Base-by-base conservation (phyloP, 2,797 vertebrate species). In the Oryzias sinensis region DNA sequence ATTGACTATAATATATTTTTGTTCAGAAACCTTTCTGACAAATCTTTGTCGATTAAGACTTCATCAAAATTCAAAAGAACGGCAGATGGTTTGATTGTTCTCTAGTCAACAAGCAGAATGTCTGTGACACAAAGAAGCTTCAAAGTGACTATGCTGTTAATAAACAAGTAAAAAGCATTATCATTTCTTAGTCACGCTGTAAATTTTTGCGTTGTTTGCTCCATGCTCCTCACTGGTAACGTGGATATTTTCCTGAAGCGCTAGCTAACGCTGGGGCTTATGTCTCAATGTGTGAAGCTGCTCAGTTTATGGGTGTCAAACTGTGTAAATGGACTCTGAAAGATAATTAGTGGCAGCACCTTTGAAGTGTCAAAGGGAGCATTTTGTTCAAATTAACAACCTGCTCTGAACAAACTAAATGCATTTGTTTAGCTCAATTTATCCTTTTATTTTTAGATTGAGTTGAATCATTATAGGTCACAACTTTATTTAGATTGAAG, bases 161-260 rank as follows among this genome's bases (percentile, higher is more conserved):
- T 45, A 60, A 33, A 67, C 56, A 65, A 48, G 42, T 66, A 67
- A 59, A 72, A 20, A 20, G 14, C 43, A 54, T 66, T 15, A 59
- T 70, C 17, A 48, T 49, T 62, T 52, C 47, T 65, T 62, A 74
- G 77, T 67, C 62, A 24, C 49, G 46, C 52, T 53, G 46, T 66
- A 67, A 83, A 86, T 73, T 72, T 88, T 81, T 75, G 70, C 56
- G 37, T 2, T 54, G 16, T 40, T 37, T 37, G 8, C 11, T 37
- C 33, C 33, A 37, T 11, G 33, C 33, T 37, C 33, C 33, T 3
- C 9, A 37, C 33, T 13, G 33, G 9, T 37, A 11, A 37, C 9
- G 9, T 9, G 0, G 33, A 37, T 11, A 11, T 37, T 37, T 37
- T 37, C 33, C n/a, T 22, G 54, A 6, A 27, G 44, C 29, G 14